Conservation (phyloP, 2,888 invertebrate species). For the Ferrisia virgata region DNA sequence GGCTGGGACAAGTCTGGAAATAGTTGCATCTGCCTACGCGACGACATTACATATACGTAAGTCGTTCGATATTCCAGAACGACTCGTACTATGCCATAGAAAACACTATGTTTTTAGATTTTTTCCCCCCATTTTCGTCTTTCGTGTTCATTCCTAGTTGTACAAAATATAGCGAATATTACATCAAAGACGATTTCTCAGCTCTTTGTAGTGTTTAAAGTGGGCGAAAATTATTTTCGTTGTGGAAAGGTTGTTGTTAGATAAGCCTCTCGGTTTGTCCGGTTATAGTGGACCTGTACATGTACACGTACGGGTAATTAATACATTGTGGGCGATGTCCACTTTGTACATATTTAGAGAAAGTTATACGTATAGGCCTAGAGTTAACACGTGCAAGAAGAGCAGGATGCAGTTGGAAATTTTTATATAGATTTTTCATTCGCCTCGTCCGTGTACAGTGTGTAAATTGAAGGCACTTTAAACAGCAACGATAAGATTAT, state of each 20-base stretch:
- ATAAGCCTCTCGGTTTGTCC: too few relatives aligned
- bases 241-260: background rate
- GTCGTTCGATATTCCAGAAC: slow-evolving; percentile 7
- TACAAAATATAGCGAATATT: background rate
- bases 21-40: slow-evolving; percentile 14
- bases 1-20: background rate
- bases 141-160: too few relatives aligned
- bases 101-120: background rate
- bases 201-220: background rate
- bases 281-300: too few relatives aligned
- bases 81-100: background rate
- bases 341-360: background rate
- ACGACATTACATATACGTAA: background rate
- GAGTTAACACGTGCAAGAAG: background rate
- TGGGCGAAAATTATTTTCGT: background rate
- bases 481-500: background rate
- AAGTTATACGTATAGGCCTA: background rate
- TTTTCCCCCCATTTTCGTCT: background rate
- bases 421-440: background rate
- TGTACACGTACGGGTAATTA: too few relatives aligned
- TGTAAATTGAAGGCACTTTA: background rate
- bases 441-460: background rate
- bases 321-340: slow-evolving; percentile 5
- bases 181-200: background rate
- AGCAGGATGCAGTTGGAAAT: background rate